phyloP scores from a whole-genome alignment of 2,797 vertebrate genomes.

The Microtus agrestis region DNA sequence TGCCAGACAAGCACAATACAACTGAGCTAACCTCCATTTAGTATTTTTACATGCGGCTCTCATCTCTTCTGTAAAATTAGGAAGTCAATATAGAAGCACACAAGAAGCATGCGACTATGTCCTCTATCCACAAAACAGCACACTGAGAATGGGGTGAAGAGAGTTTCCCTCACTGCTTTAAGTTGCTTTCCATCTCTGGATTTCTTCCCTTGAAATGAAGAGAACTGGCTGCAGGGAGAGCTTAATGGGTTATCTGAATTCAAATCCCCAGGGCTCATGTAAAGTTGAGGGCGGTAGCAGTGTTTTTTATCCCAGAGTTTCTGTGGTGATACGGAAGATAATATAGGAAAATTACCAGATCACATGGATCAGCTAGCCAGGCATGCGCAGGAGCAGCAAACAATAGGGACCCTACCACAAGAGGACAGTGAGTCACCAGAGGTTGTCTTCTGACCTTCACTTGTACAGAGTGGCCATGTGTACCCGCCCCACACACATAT shows the following conservation, averaged over 20 bases:
- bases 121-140: not conserved
- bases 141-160: not conserved
- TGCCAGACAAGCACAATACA: not conserved
- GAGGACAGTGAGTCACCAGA: not conserved
- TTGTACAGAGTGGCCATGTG: not conserved
- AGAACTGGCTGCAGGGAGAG: not conserved
- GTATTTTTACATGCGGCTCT: not conserved
- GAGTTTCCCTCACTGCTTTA: not conserved
- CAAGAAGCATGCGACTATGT: not conserved
- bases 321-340: not conserved
- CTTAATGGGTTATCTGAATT: not conserved
- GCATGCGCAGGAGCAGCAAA: not conserved
- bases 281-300: not conserved
- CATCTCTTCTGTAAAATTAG: constrained; percentile 24
- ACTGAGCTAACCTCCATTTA: not conserved
- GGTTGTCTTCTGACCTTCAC: not conserved
- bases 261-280: no score
- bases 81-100: not conserved
- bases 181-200: not conserved
- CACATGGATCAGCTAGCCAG: not conserved
- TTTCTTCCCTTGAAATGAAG: constrained; percentile 56
- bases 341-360: no score
- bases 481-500: not conserved
- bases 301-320: not conserved
- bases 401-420: not conserved